Conservation (phyloP, 2,888 invertebrate genomes). For the Drosophila subsilvestris region DNA sequence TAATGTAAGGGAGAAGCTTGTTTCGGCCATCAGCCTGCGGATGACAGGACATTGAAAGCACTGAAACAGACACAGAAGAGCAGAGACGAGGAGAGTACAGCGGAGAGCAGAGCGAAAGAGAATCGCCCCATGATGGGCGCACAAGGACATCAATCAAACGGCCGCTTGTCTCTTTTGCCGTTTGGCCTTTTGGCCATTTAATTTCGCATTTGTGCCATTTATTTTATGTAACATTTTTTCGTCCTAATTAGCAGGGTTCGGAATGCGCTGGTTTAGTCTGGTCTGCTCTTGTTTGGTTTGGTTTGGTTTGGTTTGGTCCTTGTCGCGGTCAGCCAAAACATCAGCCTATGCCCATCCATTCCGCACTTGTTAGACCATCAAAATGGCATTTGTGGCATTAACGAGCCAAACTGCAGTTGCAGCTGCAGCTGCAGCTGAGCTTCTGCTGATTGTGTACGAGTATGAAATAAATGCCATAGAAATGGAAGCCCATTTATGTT, state of each 20-base stretch:
- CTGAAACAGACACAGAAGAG: conserved; percentile 2
- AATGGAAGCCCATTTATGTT: too few species aligned
- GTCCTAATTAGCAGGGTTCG: conserved; percentile 38
- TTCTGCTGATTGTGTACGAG: too few species aligned
- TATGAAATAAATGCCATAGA: too few species aligned
- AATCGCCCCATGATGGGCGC: neutral
- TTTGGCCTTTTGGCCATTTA: conserved; percentile 35
- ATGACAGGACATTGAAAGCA: conserved; percentile 13
- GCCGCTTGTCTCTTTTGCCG: conserved; percentile 18
- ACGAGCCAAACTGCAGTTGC: conserved; percentile 1
- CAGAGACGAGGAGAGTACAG: too few species aligned
- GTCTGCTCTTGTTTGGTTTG: neutral
- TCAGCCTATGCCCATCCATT: neutral
- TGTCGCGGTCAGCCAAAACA: conserved; percentile 19
- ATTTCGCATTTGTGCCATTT: conserved; percentile 40
- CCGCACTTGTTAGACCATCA: conserved; percentile 17
- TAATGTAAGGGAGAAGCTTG: neutral
- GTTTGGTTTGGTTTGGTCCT: conserved; percentile 7
- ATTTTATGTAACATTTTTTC: conserved; percentile 41
- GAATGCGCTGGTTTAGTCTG: neutral
- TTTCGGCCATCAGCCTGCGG: conserved; percentile 8
- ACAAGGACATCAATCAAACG: conserved; percentile 54
- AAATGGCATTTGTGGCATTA: conserved; percentile 25
- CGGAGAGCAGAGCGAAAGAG: neutral
- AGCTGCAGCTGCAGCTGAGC: too few species aligned